A percentile compares a stretch with the other conserved stretches of the same genome.
These are phyloP conservation scores for Andrena minutula DNA, from an alignment of 2,888 invertebrate species.

Conservation along the genomic window DNA sequence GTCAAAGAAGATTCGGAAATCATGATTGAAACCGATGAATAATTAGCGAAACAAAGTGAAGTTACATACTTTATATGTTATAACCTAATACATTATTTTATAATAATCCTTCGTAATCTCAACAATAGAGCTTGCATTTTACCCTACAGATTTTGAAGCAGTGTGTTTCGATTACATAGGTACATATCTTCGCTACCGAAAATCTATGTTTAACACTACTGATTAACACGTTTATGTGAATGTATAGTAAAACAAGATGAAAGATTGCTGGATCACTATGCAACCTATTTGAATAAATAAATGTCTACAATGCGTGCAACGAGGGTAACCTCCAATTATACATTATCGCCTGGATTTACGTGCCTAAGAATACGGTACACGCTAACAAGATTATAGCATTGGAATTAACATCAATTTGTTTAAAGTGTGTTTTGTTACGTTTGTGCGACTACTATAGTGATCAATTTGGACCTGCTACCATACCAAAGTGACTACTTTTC, in stretches of 20 bases:
- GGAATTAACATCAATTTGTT: slow-evolving; percentile 31
- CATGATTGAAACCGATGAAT: no score
- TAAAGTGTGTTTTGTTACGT: slow-evolving; percentile 36
- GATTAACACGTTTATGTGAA: not conserved
- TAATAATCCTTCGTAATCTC: no score
- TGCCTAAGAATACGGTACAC: slow-evolving; percentile 56
- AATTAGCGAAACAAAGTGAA: no score
- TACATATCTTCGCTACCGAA: no score
- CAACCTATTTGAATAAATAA: slow-evolving; percentile 23
- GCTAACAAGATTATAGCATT: slow-evolving; percentile 52
- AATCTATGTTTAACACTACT: no score
- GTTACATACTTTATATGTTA: no score
- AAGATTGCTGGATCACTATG: slow-evolving; percentile 16
- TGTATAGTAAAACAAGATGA: not conserved
- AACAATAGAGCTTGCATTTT: no score
- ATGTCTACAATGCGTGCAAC: slow-evolving; percentile 62
- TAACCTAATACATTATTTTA: no score
- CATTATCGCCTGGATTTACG: slow-evolving; percentile 53
- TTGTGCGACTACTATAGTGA: slow-evolving; percentile 48
- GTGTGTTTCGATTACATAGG: no score
- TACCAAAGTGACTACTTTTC: not conserved
- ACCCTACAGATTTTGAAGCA: no score
- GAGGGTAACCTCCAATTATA: slow-evolving; percentile 54
- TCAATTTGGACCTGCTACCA: slow-evolving; percentile 21
- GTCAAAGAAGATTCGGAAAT: no score